Evolutionary conservation across 2,113 vertebrate genomes (phyloP), one percentile per base, ranked within the genome.

Genomic region (Sinocyclocheilus maitianheensis): DNA sequence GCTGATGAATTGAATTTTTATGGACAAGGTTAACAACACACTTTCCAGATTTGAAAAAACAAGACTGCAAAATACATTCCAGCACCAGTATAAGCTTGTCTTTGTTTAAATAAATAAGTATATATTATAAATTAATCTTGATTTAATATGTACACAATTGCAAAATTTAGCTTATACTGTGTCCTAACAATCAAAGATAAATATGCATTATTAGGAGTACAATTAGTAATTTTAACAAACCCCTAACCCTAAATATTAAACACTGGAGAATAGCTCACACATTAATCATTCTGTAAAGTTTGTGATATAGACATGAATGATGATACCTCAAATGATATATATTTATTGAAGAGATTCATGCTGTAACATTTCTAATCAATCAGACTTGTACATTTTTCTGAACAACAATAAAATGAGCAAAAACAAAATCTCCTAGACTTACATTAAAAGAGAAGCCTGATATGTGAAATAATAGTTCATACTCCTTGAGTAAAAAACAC

Each of bases 1-100:
- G 30, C 26, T 93, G 92, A 93, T 84, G 88, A 81, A 93, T 81
- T 83, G 22, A 2, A 67, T 77, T 87, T 90, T 81, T 90, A 85
- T 75, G 58, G 34, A 60, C 24, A 0, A 16, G 67, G 46, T 86
- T 71, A 71, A 55, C 18, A 82, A 75, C 85, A 76, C 51, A 87
- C 48, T 86, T 83, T 46, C 65, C 67, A 24, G 65, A 22, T 69
- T 18, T 77, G 9, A 46, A 46, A 46, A 46, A 43, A 83, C 30
- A 53, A 65, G 60, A 77, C 72, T 63, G 60, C 86, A 13, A 18
- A 86, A 13, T 43, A 81, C 82, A 24, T 60, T 88, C 79, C 60
- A 30, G 20, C 63, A 34, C 26, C 4, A 8, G 26, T 67, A 18
- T 2, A 37, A 13, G 24, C 34, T 51, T 71, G 18, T n/a, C 46